Conservation (phyloP, 1,140 invertebrate species). For the Macrobrachium rosenbergii region DNA sequence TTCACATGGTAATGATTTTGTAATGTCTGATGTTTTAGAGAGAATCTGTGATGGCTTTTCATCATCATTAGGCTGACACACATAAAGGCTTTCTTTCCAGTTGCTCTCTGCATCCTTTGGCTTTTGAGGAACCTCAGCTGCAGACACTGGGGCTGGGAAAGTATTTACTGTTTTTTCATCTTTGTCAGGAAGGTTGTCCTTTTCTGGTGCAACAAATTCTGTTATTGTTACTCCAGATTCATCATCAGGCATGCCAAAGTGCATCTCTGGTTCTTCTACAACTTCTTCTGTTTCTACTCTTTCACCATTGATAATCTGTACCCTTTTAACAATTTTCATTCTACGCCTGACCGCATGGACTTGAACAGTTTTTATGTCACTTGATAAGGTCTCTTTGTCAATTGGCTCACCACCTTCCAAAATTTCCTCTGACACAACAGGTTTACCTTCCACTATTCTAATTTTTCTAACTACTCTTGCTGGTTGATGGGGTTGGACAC, state of each 20-base stretch:
- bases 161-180: background rate
- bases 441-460: conserved; percentile 59
- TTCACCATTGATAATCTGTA: conserved; percentile 60
- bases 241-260: conserved; percentile 74
- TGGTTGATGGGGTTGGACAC: background rate
- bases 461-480: conserved; percentile 45
- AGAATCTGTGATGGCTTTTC: background rate
- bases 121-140: background rate
- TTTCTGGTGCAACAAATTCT: conserved; percentile 69
- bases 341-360: conserved; percentile 36
- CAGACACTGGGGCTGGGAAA: background rate
- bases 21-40: too few species aligned
- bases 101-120: background rate
- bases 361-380: conserved; percentile 20
- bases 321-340: conserved; percentile 38
- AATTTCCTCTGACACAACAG: conserved; percentile 82
- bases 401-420: conserved; percentile 72
- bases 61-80: background rate
- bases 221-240: conserved; percentile 77
- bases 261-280: conserved; percentile 67
- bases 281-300: conserved; percentile 59
- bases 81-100: background rate
- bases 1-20: too few species aligned
- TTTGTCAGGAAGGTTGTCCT: background rate
- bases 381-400: background rate